Evolutionary conservation across 2,113 vertebrate genomes (phyloP), one percentile per base, ranked within the genome.

Genomic region (Leptobrachium leishanense): DNA sequence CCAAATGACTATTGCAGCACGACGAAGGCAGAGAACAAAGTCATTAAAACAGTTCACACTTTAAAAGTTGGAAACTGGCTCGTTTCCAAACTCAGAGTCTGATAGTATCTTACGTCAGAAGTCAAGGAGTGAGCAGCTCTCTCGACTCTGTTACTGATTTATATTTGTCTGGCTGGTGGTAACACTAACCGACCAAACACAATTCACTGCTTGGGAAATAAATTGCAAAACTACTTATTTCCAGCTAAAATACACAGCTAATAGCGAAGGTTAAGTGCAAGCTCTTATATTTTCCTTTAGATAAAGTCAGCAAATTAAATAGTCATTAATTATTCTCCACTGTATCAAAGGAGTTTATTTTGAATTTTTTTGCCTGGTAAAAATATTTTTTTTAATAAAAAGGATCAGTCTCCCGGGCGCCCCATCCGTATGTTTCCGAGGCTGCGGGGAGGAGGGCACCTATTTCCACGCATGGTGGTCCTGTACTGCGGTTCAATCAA

Each of bases 51-150:
- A 72, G 66, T 65, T 72, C 64, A 72, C 40, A 72, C 62, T 66
- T 79, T 20, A 79, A 72, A 64, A 79, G 77, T 79, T 7, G 77
- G 69, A 72, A 79, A 79, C 69, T 72, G 77, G 77, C 72, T 12
- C 0, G 9, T 66, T 9, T 72, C 69, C 69, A 79, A 72, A 15
- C 40, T n/a, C 3, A 66, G 69, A 44, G 31, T 54, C n/a, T 13
- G 40, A 71, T 68, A 43, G 9, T 6, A 41, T 66, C 62, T 59
- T 79, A 63, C 69, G 77, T 79, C 77, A 71, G 15, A 54, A 31
- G 1, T 20, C 13, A 8, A 11, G 2, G 40, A n/a, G 15, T 53
- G 39, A 63, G 76, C 42, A 78, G 59, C 55, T 64, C 43, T 50
- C n/a, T 42, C 15, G 40, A 55, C 44, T 65, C 43, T 54, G 42